Evolutionary conservation across 2,797 vertebrate genomes (phyloP).

Genomic region (Podargus strigoides): DNA sequence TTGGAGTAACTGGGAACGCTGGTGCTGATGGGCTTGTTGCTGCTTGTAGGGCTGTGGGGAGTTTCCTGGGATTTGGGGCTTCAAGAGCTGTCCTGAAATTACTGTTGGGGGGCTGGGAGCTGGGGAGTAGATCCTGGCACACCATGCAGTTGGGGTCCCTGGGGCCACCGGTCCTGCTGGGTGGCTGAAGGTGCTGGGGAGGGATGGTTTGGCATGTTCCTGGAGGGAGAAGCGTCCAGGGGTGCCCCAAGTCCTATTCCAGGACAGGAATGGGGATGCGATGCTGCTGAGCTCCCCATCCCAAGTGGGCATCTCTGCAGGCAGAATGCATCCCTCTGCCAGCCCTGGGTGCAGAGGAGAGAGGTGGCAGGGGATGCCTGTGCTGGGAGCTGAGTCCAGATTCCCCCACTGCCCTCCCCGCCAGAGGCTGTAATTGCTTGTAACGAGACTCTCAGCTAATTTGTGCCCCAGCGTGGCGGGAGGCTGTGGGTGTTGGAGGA

Average conservation of each 20-base stretch:
- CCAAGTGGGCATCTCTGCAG: accelerated
- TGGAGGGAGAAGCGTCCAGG: not conserved
- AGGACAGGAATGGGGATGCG: not conserved
- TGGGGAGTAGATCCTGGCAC: not conserved
- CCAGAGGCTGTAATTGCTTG: not conserved
- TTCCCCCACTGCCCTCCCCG: accelerated
- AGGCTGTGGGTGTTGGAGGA: not conserved
- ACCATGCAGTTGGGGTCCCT: accelerated
- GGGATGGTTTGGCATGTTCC: accelerated
- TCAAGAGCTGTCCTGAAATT: not conserved
- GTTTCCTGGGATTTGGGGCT: not conserved
- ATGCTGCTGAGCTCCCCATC: not conserved
- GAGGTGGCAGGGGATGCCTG: accelerated
- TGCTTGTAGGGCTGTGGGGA: not conserved
- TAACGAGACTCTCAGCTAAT: not conserved
- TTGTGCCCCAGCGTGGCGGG: accelerated
- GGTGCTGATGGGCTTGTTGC: not conserved
- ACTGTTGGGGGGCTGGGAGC: not conserved
- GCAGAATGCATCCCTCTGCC: not conserved
- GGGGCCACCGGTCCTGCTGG: not conserved
- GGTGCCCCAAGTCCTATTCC: not conserved
- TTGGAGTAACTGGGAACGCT: not conserved
- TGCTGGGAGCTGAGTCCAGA: not conserved
- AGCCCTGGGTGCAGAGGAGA: not conserved
- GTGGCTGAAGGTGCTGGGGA: not conserved